These are phyloP conservation scores for Falco cherrug DNA, from an alignment of 2,797 vertebrate species.

Conservation along the genomic window DNA sequence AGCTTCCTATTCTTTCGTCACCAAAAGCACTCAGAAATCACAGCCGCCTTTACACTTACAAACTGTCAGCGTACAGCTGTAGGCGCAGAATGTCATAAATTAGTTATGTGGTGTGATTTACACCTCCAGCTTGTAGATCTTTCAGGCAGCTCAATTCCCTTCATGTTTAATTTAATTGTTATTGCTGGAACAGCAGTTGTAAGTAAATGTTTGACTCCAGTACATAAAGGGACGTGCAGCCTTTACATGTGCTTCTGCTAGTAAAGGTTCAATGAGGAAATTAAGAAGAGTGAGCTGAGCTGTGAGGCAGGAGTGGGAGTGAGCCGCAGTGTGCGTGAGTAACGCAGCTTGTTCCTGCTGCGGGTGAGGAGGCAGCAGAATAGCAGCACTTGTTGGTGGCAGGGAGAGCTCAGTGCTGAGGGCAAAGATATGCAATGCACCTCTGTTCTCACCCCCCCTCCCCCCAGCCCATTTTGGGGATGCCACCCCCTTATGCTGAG, in stretches of 20 bases:
- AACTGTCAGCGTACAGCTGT: neutral
- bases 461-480: neutral
- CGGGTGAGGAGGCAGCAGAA: neutral
- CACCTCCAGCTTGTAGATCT: neutral
- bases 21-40: neutral
- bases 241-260: slow-evolving; percentile 16
- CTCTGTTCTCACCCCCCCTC: neutral
- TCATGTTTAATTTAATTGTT: slow-evolving; percentile 59
- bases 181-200: slow-evolving; percentile 36
- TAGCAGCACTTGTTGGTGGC: neutral
- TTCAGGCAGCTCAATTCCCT: neutral
- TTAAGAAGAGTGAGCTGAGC: neutral
- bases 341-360: neutral
- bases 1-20: neutral
- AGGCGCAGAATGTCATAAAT: neutral
- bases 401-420: neutral
- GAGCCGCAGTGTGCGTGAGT: rapidly evolving
- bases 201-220: slow-evolving; percentile 63
- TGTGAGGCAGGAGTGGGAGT: neutral
- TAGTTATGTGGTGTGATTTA: slow-evolving; percentile 14
- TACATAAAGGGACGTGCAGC: neutral
- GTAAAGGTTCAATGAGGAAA: neutral
- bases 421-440: rapidly evolving
- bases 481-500: neutral
- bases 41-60: neutral